Conservation (phyloP, 2,888 invertebrate genomes). For the Dicycla oo region DNA sequence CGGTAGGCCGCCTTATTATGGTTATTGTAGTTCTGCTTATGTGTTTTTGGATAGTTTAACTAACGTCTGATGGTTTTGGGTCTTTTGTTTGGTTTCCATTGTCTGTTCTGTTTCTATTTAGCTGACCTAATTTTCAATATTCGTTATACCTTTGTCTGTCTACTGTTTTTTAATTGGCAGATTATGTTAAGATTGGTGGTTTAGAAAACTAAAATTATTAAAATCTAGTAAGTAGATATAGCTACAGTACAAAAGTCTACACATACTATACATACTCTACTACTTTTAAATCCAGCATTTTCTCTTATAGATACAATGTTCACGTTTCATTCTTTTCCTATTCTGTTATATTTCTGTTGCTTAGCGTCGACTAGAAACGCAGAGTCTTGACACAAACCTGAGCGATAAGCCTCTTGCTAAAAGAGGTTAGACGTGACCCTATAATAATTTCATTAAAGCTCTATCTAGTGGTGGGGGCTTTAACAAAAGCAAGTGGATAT, state of each 20-base stretch:
- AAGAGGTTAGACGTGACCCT: slow-evolving; percentile 52
- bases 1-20: slow-evolving; percentile 22
- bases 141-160: neutral
- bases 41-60: slow-evolving; percentile 25
- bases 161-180: neutral
- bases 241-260: neutral
- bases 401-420: slow-evolving; percentile 30
- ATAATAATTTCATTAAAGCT: slow-evolving; percentile 41
- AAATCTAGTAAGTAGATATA: neutral
- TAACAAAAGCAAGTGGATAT: slow-evolving; percentile 45
- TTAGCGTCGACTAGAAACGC: slow-evolving; percentile 8
- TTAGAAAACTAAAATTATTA: neutral
- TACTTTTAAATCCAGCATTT: neutral
- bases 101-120: slow-evolving; percentile 7
- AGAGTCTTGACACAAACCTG: slow-evolving; percentile 14
- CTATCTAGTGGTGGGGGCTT: slow-evolving; percentile 32
- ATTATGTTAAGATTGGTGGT: neutral
- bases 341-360: slow-evolving; percentile 15
- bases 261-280: no score
- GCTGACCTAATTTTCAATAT: slow-evolving; percentile 13
- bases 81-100: slow-evolving; percentile 28
- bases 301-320: neutral
- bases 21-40: slow-evolving; percentile 16
- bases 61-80: slow-evolving; percentile 16
- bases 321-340: neutral